These are phyloP conservation scores for Crocuta crocuta DNA, from an alignment of 2,113 vertebrate genomes.

Conservation along the genomic window DNA sequence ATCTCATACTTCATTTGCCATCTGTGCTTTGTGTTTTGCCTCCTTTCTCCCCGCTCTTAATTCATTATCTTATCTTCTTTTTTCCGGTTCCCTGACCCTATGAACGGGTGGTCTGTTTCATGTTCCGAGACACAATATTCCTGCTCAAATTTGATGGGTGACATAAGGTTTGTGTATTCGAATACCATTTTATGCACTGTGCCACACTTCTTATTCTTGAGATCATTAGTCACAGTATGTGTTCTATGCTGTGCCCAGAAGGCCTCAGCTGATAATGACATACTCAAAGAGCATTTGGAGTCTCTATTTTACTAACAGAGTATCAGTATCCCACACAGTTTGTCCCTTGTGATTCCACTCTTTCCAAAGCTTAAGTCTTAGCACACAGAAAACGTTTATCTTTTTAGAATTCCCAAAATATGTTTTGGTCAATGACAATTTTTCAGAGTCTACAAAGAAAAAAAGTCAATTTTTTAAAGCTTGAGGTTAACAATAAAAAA, in stretches of 20 bases:
- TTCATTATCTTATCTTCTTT: slow-evolving; percentile 63
- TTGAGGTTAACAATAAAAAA: neutral
- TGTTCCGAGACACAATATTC: slow-evolving; percentile 80
- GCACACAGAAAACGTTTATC: neutral
- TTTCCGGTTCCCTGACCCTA: slow-evolving; percentile 65
- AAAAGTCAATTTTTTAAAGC: neutral
- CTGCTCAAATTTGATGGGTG: slow-evolving; percentile 76
- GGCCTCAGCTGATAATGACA: slow-evolving; percentile 39
- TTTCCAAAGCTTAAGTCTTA: slow-evolving; percentile 1
- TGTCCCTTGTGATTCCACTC: neutral
- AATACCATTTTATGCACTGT: neutral
- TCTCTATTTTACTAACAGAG: neutral
- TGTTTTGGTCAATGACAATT: neutral
- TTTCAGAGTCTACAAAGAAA: neutral
- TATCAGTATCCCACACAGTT: neutral
- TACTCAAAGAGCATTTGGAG: slow-evolving; percentile 24
- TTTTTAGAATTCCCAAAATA: neutral
- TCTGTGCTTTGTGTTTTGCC: slow-evolving; percentile 10
- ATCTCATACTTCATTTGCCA: slow-evolving; percentile 21
- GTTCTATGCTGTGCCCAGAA: slow-evolving; percentile 17
- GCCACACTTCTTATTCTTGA: slow-evolving; percentile 63
- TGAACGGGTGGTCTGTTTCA: slow-evolving; percentile 78
- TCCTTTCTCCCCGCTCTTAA: slow-evolving; percentile 30
- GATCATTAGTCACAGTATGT: slow-evolving; percentile 47
- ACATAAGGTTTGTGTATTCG: slow-evolving; percentile 56